A percentile compares a stretch with the other conserved stretches of the same genome.
These are phyloP conservation scores for Prosopocoilus inquinatus DNA, from an alignment of 2,888 invertebrate genomes.

Conservation along the genomic window DNA sequence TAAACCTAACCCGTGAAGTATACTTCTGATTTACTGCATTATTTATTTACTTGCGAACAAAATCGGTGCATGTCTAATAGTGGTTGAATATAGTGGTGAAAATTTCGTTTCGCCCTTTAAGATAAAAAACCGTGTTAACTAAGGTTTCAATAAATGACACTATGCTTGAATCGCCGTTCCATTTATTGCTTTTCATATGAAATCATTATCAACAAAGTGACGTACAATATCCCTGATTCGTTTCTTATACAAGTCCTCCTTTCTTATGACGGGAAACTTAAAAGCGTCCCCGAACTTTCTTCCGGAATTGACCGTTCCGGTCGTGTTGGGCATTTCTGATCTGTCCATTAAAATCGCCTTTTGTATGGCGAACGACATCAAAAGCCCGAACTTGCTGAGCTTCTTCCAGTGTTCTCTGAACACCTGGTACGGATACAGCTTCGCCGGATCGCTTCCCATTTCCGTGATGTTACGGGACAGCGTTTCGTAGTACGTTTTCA, in stretches of 20 bases:
- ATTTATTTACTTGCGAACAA: no score
- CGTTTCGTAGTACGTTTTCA: slow-evolving; percentile 32
- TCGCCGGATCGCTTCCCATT: slow-evolving; percentile 31
- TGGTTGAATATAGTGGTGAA: no score
- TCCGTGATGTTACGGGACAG: slow-evolving; percentile 27
- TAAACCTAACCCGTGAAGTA: no score
- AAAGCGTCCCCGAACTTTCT: background rate
- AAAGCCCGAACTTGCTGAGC: slow-evolving; percentile 32
- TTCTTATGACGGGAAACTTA: background rate
- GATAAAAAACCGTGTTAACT: no score
- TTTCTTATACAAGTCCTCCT: slow-evolving; percentile 1
- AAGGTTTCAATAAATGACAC: no score
- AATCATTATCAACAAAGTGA: slow-evolving; percentile 8
- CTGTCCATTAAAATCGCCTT: slow-evolving; percentile 1
- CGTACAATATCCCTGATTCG: slow-evolving; percentile 5
- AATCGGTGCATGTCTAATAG: no score
- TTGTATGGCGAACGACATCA: slow-evolving; percentile 11
- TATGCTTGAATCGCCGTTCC: no score
- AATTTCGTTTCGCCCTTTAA: no score
- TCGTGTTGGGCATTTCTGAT: background rate
- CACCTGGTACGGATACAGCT: slow-evolving; percentile 33
- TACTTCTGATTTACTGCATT: no score
- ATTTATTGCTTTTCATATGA: background rate
- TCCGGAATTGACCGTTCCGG: background rate
- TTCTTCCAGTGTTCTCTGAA: slow-evolving; percentile 33